Percentiles rank a stretch among this genome's conserved stretches.
phyloP scores from a whole-genome alignment of 2,113 vertebrate genomes.

The Neotoma lepida region DNA sequence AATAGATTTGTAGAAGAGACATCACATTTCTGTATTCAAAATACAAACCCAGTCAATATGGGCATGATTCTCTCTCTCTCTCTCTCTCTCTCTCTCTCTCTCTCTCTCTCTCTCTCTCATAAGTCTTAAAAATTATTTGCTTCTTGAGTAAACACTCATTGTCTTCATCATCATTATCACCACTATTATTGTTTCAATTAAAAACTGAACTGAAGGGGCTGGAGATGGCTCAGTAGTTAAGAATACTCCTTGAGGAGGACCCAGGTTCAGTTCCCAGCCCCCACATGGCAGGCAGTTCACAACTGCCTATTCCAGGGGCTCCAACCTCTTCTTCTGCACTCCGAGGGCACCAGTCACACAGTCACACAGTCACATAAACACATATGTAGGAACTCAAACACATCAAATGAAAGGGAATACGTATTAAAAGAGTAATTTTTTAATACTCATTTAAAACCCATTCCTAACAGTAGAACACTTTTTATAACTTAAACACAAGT shows the following conservation, averaged over 20 bases:
- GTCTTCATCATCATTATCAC: neutral
- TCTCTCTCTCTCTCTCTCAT: rapidly evolving
- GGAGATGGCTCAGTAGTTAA: neutral
- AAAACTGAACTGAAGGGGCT: neutral
- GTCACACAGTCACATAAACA: no score
- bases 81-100: neutral
- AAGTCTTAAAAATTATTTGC: neutral
- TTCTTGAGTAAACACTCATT: neutral
- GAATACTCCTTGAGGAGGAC: neutral
- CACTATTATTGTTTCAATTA: neutral
- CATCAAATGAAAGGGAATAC: neutral
- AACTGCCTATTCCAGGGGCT: neutral
- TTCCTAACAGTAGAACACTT: neutral
- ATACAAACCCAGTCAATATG: neutral
- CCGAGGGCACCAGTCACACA: neutral
- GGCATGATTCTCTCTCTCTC: neutral
- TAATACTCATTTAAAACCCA: no score
- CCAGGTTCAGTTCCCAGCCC: no score
- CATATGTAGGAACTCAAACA: neutral
- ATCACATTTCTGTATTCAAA: conserved; percentile 27
- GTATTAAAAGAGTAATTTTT: neutral
- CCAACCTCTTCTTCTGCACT: no score
- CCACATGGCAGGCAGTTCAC: neutral
- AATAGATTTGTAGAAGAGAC: neutral
- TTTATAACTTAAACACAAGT: neutral